Evolutionary conservation across 2,113 vertebrate species (phyloP).

Genomic region (Columbina picui): DNA sequence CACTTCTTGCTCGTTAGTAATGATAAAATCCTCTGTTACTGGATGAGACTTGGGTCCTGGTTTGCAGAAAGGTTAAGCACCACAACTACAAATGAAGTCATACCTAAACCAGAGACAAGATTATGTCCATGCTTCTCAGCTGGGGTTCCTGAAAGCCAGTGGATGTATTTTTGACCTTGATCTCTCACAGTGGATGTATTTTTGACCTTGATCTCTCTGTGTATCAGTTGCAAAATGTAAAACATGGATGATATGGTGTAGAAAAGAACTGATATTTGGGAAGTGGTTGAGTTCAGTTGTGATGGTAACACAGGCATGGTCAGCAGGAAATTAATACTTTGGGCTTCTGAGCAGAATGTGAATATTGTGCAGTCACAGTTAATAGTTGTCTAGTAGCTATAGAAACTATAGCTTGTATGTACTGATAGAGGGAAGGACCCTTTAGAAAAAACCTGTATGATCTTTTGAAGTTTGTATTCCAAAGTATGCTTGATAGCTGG

Average conservation of each 20-base stretch:
- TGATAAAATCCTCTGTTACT: neutral
- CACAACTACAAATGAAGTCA: neutral
- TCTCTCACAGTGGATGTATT: neutral
- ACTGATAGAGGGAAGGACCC: neutral
- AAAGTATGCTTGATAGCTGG: neutral
- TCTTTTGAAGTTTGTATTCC: neutral
- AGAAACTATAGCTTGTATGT: neutral
- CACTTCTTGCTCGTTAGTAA: neutral
- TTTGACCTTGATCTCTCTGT: neutral
- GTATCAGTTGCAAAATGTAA: neutral
- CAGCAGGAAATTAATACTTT: neutral
- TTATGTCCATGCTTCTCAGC: rapidly evolving
- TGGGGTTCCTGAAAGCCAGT: neutral
- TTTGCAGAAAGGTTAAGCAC: neutral
- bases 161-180: neutral
- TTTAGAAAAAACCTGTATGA: neutral
- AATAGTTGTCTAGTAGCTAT: neutral
- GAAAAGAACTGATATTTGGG: neutral
- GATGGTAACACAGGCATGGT: neutral
- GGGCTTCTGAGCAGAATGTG: neutral
- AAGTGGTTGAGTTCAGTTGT: neutral
- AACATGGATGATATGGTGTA: neutral
- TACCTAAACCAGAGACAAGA: neutral
- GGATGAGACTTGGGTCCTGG: neutral
- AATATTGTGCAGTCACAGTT: neutral